Conservation (phyloP, 2,888 invertebrate species). For the Aleiodes leptofemur region DNA sequence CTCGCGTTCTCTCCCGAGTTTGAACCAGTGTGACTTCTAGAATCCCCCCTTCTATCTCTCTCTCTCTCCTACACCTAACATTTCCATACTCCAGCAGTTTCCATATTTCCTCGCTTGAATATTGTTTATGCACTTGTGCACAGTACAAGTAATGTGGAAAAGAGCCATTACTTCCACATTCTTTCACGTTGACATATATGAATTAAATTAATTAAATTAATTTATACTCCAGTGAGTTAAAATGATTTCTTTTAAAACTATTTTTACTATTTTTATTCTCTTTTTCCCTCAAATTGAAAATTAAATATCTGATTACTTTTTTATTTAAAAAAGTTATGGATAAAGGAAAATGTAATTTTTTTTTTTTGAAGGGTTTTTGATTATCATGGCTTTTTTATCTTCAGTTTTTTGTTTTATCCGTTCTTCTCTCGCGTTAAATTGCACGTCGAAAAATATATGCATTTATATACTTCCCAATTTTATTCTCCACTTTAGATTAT, state of each 20-base stretch:
- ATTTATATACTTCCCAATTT: conserved; percentile 26
- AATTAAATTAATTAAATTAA: too few species aligned
- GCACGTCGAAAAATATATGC: conserved; percentile 2
- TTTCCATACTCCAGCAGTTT: conserved; percentile 20
- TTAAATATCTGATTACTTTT: too few species aligned
- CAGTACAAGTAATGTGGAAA: background rate
- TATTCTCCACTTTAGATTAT: background rate
- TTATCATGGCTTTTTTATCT: background rate
- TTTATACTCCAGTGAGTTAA: too few species aligned
- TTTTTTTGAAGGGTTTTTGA: conserved; percentile 14
- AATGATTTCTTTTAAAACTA: too few species aligned
- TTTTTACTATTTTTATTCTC: too few species aligned
- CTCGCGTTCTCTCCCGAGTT: conserved; percentile 14
- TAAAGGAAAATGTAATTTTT: background rate
- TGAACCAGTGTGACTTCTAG: conserved; percentile 17
- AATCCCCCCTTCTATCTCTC: conserved; percentile 24
- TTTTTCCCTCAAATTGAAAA: too few species aligned
- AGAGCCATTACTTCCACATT: background rate
- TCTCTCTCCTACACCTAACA: conserved; percentile 1
- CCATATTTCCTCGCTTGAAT: conserved; percentile 8
- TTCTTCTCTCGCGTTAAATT: conserved; percentile 20
- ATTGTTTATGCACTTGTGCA: conserved; percentile 30
- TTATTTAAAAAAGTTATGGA: too few species aligned
- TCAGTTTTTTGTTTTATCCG: background rate
- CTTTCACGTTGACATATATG: background rate